These are phyloP conservation scores for Brachyalestes nurse DNA, from an alignment of 2,797 vertebrate species.

Conservation along the genomic window DNA sequence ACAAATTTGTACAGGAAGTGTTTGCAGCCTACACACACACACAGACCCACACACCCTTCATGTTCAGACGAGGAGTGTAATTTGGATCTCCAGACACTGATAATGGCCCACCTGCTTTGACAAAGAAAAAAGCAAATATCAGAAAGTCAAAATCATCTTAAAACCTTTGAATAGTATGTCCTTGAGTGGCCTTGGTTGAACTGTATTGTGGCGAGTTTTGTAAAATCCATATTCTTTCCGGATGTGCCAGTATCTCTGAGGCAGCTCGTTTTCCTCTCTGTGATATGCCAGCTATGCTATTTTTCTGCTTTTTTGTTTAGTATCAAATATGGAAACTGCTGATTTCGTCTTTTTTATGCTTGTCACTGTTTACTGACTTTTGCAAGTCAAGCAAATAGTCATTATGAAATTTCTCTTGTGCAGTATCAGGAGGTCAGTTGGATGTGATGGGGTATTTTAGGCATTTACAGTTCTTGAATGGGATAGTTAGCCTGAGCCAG, in stretches of 20 bases:
- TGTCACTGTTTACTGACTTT: background rate
- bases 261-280: background rate
- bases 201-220: background rate
- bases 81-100: background rate
- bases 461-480: constrained; percentile 36
- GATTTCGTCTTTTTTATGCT: background rate
- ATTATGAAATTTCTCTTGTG: constrained; percentile 14
- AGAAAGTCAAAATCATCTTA: background rate
- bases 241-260: background rate
- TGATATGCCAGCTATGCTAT: background rate
- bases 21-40: background rate
- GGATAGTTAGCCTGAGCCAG: constrained; percentile 29
- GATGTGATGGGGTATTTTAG: constrained; percentile 30
- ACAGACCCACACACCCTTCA: background rate
- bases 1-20: too few species aligned
- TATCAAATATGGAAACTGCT: background rate
- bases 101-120: background rate
- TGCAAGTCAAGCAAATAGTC: constrained; percentile 14
- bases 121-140: background rate
- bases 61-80: constrained; percentile 12
- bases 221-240: background rate
- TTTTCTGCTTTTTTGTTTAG: constrained; percentile 12
- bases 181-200: background rate
- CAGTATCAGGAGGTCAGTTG: constrained; percentile 2
- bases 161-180: background rate